Base-by-base conservation (phyloP, 2,113 vertebrate species). In the Amphiprion ocellaris region DNA sequence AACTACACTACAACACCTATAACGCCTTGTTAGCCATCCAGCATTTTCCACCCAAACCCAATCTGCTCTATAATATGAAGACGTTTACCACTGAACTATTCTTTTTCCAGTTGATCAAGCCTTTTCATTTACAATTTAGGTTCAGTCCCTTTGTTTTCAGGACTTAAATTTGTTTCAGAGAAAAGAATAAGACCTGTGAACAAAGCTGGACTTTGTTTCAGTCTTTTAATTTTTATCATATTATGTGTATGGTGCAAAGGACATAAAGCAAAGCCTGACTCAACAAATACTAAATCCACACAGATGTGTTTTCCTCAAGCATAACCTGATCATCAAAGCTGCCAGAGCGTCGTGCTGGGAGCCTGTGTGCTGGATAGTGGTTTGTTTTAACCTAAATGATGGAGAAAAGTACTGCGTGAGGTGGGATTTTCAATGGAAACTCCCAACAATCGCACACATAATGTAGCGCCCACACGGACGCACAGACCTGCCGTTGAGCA, bases 401-500 rank as follows among this genome's bases (percentile, higher is more conserved):
- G 2, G 1, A 28, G 59, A 41, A 74, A 60, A 37, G 4, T 16
- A 2, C 10, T 60, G 39, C 16, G 37, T 59, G 21, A 26, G 6
- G 23, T 21, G 23, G 17, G 6, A 16, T 17, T 16, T 8, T 39
- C 28, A 24, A 16, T 6, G 10, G 53, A 50, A 65, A 4, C 12
- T 49, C 49, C 49, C 75, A 75, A 56, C 77, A 75, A 30, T 10
- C n/a, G 9, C n/a, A 37, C 33, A 21, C 17, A 50, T 16, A 15
- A 4, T 49, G 12, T 49, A 33, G 79, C 96, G 91, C 90, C 23
- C 39, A 53, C 46, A 60, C 23, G 33, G 24, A 26, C 0, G 46
- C 69, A 90, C 97, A 90, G 92, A 99, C 97, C 97, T 97, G 95
- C 97, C 96, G 84, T 99, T 99, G 87, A 99, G 97, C 90, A 99